A percentile compares a stretch with the other conserved stretches of the same genome.
These are phyloP conservation scores for Melitaea cinxia DNA, from an alignment of 1,140 invertebrate genomes.

Conservation along the genomic window DNA sequence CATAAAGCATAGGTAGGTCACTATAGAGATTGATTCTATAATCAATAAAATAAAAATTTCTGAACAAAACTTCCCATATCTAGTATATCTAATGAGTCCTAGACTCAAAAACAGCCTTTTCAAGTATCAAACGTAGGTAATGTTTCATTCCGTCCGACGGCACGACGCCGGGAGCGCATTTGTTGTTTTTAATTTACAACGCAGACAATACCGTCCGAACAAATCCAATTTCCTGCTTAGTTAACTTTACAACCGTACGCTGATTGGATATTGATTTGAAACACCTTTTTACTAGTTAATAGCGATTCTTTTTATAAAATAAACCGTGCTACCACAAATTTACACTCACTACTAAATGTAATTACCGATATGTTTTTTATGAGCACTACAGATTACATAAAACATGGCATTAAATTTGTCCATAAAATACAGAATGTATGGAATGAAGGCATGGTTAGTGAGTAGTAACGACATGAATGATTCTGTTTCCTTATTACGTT, in stretches of 20 bases:
- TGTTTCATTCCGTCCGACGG: no score
- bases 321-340: conserved; percentile 70
- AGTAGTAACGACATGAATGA: no score
- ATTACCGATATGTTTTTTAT: conserved; percentile 69
- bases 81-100: no score
- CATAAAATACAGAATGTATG: conserved; percentile 17
- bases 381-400: conserved; percentile 67
- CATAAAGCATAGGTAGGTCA: no score
- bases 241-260: conserved; percentile 72
- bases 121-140: no score
- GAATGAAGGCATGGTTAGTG: no score
- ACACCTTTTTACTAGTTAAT: conserved; percentile 66
- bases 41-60: no score
- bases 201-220: conserved; percentile 23
- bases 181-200: conserved; percentile 10
- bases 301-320: conserved; percentile 69
- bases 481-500: no score
- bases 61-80: no score
- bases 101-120: no score
- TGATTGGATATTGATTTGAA: conserved; percentile 81
- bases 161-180: background rate
- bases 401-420: conserved; percentile 64
- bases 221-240: conserved; percentile 77
- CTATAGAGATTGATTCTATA: no score
- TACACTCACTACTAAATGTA: conserved; percentile 76